Evolutionary conservation across 2,888 invertebrate genomes (phyloP), one percentile per base, ranked within the genome.

Genomic region (Helicoverpa assulta): DNA sequence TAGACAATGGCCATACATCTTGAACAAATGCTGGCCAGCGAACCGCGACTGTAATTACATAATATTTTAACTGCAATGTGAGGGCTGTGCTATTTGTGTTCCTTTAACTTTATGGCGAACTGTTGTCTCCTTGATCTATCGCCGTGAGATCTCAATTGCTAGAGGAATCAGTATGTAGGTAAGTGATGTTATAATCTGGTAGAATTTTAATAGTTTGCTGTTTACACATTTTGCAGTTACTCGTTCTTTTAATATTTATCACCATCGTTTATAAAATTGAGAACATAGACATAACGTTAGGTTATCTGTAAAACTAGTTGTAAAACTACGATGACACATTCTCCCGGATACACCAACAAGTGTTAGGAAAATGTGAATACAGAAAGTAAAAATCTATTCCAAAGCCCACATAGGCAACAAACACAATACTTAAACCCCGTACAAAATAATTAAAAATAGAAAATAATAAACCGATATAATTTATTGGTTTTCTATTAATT

Each of bases 61-160:
- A 88, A 91, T 91, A 91, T 88, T 89, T 92, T 85, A 89, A 80
- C 79, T 78, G 81, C 75, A 77, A 81, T 81, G 86, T 83, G 84
- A 80, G 72, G 78, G 78, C 70, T 64, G 61, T 29, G 83, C 79
- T 85, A 85, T 87, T 86, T 82, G 78, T 80, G 85, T 85, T 81
- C 63, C 70, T 63, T 56, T 58, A 69, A 75, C 73, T 79, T 82
- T 85, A 86, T 69, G 74, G 78, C 74, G 75, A 80, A 76, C 64
- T 74, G 77, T 83, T 84, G 79, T 83, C 78, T 81, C 60, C 60
- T 47, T 81, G 76, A 81, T 75, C 70, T 81, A 77, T 58, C 74
- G 69, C 62, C 64, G 52, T 59, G 47, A 70, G 58, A 62, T 62
- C 73, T 81, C 71, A 81, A 73, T 82, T 71, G 58, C 61, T 59